A percentile compares a stretch with the other conserved stretches of the same genome.
phyloP scores from a whole-genome alignment of 2,888 invertebrate species.

The Limenitis camilla region DNA sequence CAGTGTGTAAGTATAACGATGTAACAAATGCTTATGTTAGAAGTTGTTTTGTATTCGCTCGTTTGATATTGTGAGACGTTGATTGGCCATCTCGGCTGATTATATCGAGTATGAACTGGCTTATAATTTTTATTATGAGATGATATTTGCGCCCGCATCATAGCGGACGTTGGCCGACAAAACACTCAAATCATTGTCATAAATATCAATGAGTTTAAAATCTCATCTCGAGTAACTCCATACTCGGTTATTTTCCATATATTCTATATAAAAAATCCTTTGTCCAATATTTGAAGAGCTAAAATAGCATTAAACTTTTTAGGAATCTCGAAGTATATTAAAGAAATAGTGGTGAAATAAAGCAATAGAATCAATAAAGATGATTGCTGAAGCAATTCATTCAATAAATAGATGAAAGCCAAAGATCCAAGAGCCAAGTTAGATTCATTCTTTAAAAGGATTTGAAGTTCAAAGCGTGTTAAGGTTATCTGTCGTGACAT shows the following conservation, averaged over 20 bases:
- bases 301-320: no score
- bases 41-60: neutral
- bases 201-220: neutral
- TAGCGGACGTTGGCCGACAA: neutral
- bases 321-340: no score
- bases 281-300: no score
- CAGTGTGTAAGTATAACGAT: neutral
- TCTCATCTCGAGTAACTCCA: no score
- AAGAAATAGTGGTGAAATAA: no score
- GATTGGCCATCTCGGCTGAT: conserved; percentile 25
- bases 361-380: neutral
- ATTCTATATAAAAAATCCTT: no score
- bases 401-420: neutral
- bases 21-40: conserved; percentile 1
- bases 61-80: conserved; percentile 2
- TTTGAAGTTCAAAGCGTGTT: conserved; percentile 12
- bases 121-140: conserved; percentile 45
- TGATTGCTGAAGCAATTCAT: neutral
- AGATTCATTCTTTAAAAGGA: conserved; percentile 7
- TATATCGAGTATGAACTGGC: conserved; percentile 43
- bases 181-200: neutral
- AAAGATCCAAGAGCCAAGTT: conserved; percentile 2
- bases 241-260: neutral
- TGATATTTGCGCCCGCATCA: conserved; percentile 6
- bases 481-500: neutral